Evolutionary conservation across 2,797 vertebrate species (phyloP).

Genomic region (Iguana delicatissima): DNA sequence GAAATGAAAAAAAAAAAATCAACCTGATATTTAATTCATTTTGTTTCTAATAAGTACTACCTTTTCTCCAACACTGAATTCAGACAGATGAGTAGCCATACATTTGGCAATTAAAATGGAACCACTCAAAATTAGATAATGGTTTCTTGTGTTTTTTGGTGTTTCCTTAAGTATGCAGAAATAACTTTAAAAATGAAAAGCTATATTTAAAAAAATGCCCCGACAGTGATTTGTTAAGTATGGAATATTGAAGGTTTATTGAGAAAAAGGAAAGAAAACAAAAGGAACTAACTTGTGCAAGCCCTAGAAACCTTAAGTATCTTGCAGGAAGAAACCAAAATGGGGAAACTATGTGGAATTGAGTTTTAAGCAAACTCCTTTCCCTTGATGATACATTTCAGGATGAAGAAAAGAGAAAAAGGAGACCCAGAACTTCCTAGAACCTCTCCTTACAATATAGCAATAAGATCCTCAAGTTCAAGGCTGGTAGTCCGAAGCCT

Average conservation of each 20-base stretch:
- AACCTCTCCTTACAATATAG: background rate
- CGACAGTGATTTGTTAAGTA: too few relatives aligned
- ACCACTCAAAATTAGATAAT: too few relatives aligned
- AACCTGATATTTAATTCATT: background rate
- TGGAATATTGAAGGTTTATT: too few relatives aligned
- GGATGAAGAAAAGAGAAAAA: background rate
- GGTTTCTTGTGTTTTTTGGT: too few relatives aligned
- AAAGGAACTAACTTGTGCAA: background rate
- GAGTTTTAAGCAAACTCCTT: background rate
- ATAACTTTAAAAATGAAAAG: too few relatives aligned
- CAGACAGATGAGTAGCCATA: too few relatives aligned
- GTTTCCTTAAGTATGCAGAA: too few relatives aligned
- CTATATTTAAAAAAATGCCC: too few relatives aligned
- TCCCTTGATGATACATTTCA: background rate
- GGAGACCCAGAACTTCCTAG: background rate
- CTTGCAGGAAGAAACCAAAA: background rate
- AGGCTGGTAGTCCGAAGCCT: background rate
- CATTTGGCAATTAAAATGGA: too few relatives aligned
- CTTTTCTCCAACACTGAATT: too few relatives aligned
- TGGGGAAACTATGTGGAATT: background rate
- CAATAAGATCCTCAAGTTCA: background rate
- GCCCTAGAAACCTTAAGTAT: background rate
- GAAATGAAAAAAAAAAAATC: background rate
- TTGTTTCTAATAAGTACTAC: too few relatives aligned
- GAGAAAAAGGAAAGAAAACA: background rate